Base-by-base conservation (phyloP, 2,113 vertebrate species). In the Catharus fuscescens region DNA sequence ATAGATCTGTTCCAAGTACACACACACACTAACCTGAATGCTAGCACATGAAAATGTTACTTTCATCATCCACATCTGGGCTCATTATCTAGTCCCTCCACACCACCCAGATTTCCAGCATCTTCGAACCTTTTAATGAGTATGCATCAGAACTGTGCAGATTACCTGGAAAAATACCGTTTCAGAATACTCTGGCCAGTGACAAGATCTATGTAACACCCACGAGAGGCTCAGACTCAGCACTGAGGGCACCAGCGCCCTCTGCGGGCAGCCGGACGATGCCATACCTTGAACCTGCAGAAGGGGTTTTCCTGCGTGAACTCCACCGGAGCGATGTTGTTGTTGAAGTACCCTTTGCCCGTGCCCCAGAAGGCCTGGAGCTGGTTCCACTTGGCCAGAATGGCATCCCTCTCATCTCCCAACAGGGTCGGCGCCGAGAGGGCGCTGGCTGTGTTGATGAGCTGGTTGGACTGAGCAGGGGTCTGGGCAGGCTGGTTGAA, bases 321-420 rank as follows among this genome's bases (percentile, higher is more conserved):
- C 77, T 99, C 99, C 83, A 99, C 99, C 0, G 99, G 98, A 11
- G 98, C 98, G 8, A 98, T 98, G 96, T 98, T 99, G 96, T 98
- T 99, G 97, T 98, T 99, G 97, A 98, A 99, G 97, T 98, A 99
- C 4, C 99, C 99, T 96, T 99, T 99, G 80, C 99, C 99, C 5
- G 99, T 99, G 59, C 99, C 99, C 99, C 99, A 99, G 97, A 99
- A 99, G 20, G 99, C 99, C 97, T 99, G 99, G 62, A 99, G 98
- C 93, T 99, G 99, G 97, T 99, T 99, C 99, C 99, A 99, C 73
- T 99, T 99, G 82, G 99, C 99, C 90, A 99, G 97, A 95, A 99
- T 99, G 67, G 99, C 98, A 92, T 99, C 99, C 8, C 99, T 98
- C 96, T 99, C 99, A 59, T 99, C 99, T 67, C 99, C 99, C 38